Conservation (phyloP, 1,140 invertebrate genomes). For the Aphaenogaster ashmeadi region DNA sequence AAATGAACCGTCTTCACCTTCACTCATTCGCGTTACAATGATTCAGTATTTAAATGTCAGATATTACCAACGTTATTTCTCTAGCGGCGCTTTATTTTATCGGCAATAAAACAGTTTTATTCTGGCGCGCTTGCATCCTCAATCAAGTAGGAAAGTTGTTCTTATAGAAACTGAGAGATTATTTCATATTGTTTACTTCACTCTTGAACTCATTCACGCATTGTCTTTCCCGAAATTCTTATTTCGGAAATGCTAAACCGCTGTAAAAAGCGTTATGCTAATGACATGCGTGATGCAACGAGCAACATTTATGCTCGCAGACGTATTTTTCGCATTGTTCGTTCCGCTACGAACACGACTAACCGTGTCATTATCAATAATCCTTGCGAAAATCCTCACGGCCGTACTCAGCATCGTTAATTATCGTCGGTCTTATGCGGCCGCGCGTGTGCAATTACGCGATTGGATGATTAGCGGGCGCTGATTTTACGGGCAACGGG, state of each 20-base stretch:
- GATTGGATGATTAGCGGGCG: conserved; percentile 78
- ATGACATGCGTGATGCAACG: conserved; percentile 2
- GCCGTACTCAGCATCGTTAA: conserved; percentile 69
- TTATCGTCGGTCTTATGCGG: conserved; percentile 71
- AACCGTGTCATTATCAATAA: conserved; percentile 61
- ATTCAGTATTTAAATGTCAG: conserved; percentile 30
- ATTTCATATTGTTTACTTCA: not conserved
- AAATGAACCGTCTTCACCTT: conserved; percentile 16
- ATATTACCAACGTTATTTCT: not conserved
- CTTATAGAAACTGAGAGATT: not conserved
- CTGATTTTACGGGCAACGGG: conserved; percentile 59
- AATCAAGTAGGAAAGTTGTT: not conserved
- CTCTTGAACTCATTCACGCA: not conserved
- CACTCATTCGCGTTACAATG: conserved; percentile 19
- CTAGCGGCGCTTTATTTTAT: not conserved
- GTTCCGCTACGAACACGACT: conserved; percentile 50
- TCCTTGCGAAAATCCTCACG: conserved; percentile 58
- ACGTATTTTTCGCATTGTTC: not conserved
- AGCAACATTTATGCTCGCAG: not conserved
- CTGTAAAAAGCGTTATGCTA: conserved; percentile 10
- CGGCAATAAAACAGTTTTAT: not conserved
- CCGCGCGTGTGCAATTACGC: conserved; percentile 74
- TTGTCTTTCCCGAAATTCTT: not conserved
- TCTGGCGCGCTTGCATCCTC: not conserved
- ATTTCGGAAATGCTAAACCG: not conserved